Conservation (phyloP, 2,113 vertebrate species). For the Xiphophorus hellerii region DNA sequence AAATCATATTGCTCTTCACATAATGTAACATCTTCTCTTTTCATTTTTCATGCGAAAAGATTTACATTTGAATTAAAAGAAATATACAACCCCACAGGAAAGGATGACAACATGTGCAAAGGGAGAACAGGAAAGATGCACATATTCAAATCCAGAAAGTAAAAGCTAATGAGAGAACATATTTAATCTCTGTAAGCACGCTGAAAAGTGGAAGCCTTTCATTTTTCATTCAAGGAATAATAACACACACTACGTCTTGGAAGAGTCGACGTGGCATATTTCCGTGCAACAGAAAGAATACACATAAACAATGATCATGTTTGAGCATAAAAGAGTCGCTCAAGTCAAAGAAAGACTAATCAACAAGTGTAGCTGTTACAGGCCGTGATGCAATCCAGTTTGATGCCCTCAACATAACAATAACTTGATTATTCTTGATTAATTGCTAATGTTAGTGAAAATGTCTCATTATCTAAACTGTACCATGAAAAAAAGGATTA, state of each 20-base stretch:
- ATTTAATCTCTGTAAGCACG: not conserved
- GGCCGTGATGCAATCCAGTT: not conserved
- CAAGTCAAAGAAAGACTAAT: too few species aligned
- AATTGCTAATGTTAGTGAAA: too few species aligned
- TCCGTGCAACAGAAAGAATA: not conserved
- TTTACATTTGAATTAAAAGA: constrained; percentile 20
- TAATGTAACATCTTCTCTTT: constrained; percentile 4
- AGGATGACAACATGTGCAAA: constrained; percentile 23
- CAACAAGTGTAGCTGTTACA: not conserved
- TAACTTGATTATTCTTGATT: not conserved
- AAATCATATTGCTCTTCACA: not conserved
- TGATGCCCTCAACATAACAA: not conserved
- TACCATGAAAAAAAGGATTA: not conserved
- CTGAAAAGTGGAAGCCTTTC: not conserved
- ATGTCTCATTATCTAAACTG: not conserved
- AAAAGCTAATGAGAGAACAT: not conserved
- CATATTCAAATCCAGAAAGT: not conserved
- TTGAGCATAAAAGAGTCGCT: not conserved
- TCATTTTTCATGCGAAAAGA: constrained; percentile 1
- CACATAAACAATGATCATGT: not conserved
- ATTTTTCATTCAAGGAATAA: not conserved
- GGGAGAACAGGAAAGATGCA: constrained; percentile 8
- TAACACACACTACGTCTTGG: not conserved
- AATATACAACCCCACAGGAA: constrained; percentile 15
- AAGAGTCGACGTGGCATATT: too few species aligned